A percentile compares a stretch with the other conserved stretches of the same genome.
Conservation (phyloP, 2,888 invertebrate species). For the Elmis aenea region DNA sequence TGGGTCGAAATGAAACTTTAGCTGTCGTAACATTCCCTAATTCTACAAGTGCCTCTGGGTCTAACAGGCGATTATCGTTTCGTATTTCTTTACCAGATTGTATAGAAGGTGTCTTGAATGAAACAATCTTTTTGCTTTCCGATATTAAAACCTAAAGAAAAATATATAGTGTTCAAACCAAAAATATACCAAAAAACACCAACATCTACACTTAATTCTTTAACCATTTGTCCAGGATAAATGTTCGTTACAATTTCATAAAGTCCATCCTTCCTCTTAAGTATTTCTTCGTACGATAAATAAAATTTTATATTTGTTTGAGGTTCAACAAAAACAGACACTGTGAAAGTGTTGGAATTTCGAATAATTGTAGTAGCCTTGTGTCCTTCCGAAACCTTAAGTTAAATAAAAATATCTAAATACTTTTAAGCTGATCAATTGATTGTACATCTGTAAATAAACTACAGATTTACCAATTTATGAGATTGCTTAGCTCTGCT, state of each 20-base stretch:
- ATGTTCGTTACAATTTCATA: conserved; percentile 67
- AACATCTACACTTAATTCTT: conserved; percentile 56
- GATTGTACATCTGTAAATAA: too few relatives aligned
- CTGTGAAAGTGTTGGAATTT: conserved; percentile 65
- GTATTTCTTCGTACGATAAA: conserved; percentile 67
- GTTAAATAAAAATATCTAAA: background rate
- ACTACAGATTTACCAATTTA: too few relatives aligned
- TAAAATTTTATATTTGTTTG: conserved; percentile 61
- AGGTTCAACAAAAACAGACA: conserved; percentile 62
- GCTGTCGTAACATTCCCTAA: conserved; percentile 30
- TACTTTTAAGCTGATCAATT: too few relatives aligned
- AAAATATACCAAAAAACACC: conserved; percentile 4
- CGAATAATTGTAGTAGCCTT: conserved; percentile 56
- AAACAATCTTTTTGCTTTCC: conserved; percentile 57
- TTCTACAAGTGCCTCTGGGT: conserved; percentile 35
- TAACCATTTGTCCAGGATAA: conserved; percentile 63
- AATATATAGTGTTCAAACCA: background rate
- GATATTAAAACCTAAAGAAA: conserved; percentile 52
- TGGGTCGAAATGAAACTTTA: conserved; percentile 54
- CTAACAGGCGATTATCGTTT: conserved; percentile 49
- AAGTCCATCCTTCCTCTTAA: conserved; percentile 57
- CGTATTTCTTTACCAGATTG: conserved; percentile 61
- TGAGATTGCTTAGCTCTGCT: background rate
- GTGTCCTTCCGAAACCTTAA: background rate
- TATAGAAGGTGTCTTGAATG: conserved; percentile 59